Evolutionary conservation across 2,888 invertebrate genomes (phyloP).

Genomic region (Bugula neritina): DNA sequence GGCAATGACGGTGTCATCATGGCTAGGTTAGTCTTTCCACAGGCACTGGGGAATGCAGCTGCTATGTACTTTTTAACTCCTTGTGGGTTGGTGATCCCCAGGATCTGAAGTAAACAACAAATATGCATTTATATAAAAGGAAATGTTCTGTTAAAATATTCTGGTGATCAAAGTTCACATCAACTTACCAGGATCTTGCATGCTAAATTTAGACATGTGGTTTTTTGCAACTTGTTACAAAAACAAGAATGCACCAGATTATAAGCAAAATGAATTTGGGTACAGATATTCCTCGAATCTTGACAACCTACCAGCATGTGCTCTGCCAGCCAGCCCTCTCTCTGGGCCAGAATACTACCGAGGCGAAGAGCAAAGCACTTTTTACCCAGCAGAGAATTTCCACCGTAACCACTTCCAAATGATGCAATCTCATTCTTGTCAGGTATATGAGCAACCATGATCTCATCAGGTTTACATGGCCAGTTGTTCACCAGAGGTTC

Average conservation of each 20-base stretch:
- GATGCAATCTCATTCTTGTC: constrained; percentile 78
- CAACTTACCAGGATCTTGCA: too few relatives aligned
- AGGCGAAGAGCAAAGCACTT: constrained; percentile 95
- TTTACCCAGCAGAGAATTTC: constrained; percentile 91
- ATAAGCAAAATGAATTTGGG: too few relatives aligned
- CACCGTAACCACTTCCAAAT: constrained; percentile 91
- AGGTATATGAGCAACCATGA: constrained; percentile 84
- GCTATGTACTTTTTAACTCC: constrained; percentile 81
- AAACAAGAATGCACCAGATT: too few relatives aligned
- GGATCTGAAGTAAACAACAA: constrained; percentile 68
- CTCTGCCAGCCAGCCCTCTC: constrained; percentile 98
- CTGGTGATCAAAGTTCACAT: too few relatives aligned
- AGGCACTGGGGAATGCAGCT: constrained; percentile 97
- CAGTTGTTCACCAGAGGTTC: constrained; percentile 62
- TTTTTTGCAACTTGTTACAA: too few relatives aligned
- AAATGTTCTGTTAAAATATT: too few relatives aligned
- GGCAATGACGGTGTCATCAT: constrained; percentile 93
- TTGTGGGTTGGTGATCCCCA: constrained; percentile 85
- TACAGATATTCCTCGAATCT: too few relatives aligned
- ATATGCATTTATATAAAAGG: too few relatives aligned
- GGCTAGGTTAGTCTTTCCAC: constrained; percentile 97
- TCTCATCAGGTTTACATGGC: constrained; percentile 94
- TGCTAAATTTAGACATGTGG: too few relatives aligned
- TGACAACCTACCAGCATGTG: constrained; percentile 89
- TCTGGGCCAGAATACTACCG: constrained; percentile 85